Evolutionary conservation across 2,113 vertebrate species (phyloP), one percentile per base, ranked within the genome.

Genomic region (Recurvirostra avosetta): DNA sequence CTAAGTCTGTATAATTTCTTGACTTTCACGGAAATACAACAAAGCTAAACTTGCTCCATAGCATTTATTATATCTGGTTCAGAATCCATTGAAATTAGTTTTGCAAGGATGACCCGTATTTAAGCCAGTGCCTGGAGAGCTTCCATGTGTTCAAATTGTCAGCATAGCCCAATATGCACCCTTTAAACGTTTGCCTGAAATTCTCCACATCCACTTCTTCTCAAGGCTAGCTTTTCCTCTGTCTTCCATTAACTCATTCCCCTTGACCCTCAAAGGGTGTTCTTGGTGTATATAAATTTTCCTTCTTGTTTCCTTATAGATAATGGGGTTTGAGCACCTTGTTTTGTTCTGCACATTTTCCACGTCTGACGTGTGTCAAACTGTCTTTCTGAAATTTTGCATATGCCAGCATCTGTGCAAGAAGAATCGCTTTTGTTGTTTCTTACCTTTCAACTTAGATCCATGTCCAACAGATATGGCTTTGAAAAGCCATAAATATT

Each of bases 401-500:
- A 4, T 17, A 27, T 34, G 26, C 30, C 0, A 7, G 55, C 16
- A 40, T n/a, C 76, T 86, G 20, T 70, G 32, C 1, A 7, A 90
- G 79, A 88, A 83, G 55, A 67, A 61, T 90, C 74, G 26, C 43
- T 92, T 66, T 32, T 43, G 6, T 70, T 63, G 32, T 66, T 89
- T 67, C 65, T 70, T 92, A 72, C 86, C 36, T 88, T 95, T 77
- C 73, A 71, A 11, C 52, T 74, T 88, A 68, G 67, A 66, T 80
- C 50, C 34, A 4, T 19, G 50, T 80, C 63, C 45, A 63, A 71
- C 50, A 88, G 74, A 88, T 21, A n/a, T n/a, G 62, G 63, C 52
- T 93, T 83, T 93, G 82, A 88, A 90, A 82, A 94, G 55, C 53
- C 47, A 47, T 91, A 61, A 84, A 84, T 86, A 47, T 75, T 92